A percentile compares a stretch with the other conserved stretches of the same genome.
Conservation (phyloP, 2,888 invertebrate species). For the Pegoplata infirma region DNA sequence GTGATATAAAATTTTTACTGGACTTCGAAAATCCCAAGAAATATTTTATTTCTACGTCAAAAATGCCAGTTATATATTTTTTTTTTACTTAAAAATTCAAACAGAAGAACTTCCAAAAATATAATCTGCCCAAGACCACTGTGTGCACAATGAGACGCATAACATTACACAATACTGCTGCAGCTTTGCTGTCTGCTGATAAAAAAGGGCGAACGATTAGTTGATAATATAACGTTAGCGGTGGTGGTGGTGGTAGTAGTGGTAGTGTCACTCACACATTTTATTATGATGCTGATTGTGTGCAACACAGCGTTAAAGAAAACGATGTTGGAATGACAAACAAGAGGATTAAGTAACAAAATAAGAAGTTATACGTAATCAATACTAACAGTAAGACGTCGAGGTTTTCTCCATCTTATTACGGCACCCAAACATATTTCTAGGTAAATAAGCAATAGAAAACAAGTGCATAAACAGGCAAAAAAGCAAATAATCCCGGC, state of each 20-base stretch:
- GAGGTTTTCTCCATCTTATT: not conserved
- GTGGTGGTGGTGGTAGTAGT: slow-evolving; percentile 24
- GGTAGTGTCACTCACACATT: slow-evolving; percentile 22
- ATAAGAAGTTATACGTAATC: slow-evolving; percentile 63
- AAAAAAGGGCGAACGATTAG: slow-evolving; percentile 12
- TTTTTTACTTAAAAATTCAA: no score
- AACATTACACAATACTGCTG: slow-evolving; percentile 25
- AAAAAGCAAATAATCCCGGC: slow-evolving; percentile 11
- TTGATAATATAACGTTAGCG: not conserved
- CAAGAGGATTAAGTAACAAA: slow-evolving; percentile 60
- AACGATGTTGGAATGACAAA: slow-evolving; percentile 58
- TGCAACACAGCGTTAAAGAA: slow-evolving; percentile 52
- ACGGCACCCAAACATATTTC: not conserved
- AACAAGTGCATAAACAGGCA: slow-evolving; percentile 37
- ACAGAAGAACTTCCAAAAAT: no score
- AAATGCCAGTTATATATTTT: no score
- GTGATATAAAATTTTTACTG: no score
- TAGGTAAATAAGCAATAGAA: slow-evolving; percentile 20
- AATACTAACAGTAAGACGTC: slow-evolving; percentile 47
- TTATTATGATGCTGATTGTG: slow-evolving; percentile 50
- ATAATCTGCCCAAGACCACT: slow-evolving; percentile 26
- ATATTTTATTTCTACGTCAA: no score
- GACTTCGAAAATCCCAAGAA: no score
- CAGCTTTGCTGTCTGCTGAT: not conserved
- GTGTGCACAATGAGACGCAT: slow-evolving; percentile 15